phyloP scores from a whole-genome alignment of 2,797 vertebrate species.

The Macropus fuliginosus region DNA sequence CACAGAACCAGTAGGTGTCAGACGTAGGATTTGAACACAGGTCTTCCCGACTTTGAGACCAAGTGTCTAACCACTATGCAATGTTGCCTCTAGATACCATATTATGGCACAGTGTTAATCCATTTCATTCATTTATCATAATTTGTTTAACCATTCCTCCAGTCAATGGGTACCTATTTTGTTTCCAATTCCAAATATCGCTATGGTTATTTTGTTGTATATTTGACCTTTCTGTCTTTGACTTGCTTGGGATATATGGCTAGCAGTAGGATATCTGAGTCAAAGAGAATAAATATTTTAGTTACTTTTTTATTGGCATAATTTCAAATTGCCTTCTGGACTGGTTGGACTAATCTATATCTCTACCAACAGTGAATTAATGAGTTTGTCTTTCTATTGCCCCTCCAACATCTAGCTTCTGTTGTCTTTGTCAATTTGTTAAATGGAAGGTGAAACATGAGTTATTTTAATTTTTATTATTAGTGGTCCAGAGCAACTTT shows the following conservation, averaged over 20 bases:
- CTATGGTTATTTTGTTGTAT: neutral
- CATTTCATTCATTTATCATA: neutral
- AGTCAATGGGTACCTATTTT: neutral
- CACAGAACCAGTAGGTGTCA: neutral
- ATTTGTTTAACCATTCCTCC: neutral
- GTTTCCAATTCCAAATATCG: neutral
- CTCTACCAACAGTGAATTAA: neutral
- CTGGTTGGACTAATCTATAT: neutral
- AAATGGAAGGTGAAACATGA: neutral
- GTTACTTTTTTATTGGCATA: neutral
- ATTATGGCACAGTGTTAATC: neutral
- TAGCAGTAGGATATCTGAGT: neutral
- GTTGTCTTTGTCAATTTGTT: neutral
- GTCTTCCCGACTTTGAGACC: neutral
- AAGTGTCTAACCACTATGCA: neutral
- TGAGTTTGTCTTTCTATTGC: neutral
- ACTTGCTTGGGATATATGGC: neutral
- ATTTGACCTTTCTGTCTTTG: neutral
- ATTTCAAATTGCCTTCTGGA: neutral
- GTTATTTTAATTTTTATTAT: neutral
- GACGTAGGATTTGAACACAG: neutral
- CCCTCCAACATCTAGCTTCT: too few relatives aligned
- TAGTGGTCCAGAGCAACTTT: neutral
- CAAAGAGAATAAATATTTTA: neutral
- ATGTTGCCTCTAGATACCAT: neutral